Conservation (phyloP, 2,113 vertebrate genomes). For the Pelmatolapia mariae region DNA sequence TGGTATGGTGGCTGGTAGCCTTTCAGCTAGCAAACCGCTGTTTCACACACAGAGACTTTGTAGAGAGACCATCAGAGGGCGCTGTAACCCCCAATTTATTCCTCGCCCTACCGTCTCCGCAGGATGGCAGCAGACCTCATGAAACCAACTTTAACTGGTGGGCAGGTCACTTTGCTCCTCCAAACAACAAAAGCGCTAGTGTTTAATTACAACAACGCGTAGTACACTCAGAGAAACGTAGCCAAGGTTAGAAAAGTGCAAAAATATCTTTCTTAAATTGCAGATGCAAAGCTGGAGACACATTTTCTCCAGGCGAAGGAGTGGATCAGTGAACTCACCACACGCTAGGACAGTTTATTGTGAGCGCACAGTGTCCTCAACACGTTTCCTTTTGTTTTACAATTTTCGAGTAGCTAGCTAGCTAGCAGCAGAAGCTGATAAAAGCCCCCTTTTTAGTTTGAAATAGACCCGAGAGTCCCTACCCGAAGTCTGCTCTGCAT, state of each 20-base stretch:
- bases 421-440: accelerated
- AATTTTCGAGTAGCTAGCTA: not conserved
- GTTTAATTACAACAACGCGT: not conserved
- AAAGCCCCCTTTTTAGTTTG: accelerated
- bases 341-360: not conserved
- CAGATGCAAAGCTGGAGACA: not conserved
- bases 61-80: not conserved
- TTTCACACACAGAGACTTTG: accelerated
- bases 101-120: not conserved
- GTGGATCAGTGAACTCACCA: not conserved
- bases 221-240: not conserved
- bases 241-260: not conserved
- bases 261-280: not conserved
- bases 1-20: not conserved
- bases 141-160: not conserved
- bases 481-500: accelerated
- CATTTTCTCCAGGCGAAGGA: too few species aligned
- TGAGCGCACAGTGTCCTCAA: not conserved
- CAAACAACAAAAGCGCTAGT: accelerated
- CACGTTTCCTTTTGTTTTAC: not conserved
- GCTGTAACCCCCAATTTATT: not conserved
- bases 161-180: not conserved
- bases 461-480: not conserved
- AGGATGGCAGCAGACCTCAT: not conserved
- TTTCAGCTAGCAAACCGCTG: not conserved